Evolutionary conservation across 2,888 invertebrate genomes (phyloP).

Genomic region (Agriopis aurantiaria): DNA sequence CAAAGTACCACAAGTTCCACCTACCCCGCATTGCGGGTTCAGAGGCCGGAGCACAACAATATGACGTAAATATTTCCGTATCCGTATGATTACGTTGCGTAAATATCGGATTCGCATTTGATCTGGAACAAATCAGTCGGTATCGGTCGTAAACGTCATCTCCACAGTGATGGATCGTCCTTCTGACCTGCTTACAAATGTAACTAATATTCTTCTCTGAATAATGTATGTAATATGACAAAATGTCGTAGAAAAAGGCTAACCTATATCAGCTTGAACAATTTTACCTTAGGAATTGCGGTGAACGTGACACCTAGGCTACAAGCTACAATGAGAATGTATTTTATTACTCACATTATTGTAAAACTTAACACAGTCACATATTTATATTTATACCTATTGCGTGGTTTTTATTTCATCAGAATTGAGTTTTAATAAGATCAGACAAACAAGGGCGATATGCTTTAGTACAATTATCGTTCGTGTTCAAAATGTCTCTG

Average conservation of each 20-base stretch:
- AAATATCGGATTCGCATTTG: conserved; percentile 71
- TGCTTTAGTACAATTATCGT: too few relatives aligned
- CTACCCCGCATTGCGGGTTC: conserved; percentile 32
- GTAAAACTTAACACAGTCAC: too few relatives aligned
- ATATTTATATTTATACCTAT: not conserved
- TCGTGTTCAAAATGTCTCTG: too few relatives aligned
- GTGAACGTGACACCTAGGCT: conserved; percentile 10
- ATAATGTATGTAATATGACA: conserved; percentile 44
- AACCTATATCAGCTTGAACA: conserved; percentile 20
- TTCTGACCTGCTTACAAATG: conserved; percentile 69
- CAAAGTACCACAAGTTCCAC: conserved; percentile 1
- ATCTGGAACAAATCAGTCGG: conserved; percentile 73
- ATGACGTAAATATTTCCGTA: conserved; percentile 52
- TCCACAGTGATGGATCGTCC: conserved; percentile 69
- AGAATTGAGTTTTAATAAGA: not conserved
- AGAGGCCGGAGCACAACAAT: conserved; percentile 40
- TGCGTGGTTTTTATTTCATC: not conserved
- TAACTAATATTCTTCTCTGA: conserved; percentile 51
- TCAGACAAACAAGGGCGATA: too few relatives aligned
- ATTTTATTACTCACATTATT: not conserved
- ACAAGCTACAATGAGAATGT: conserved; percentile 5
- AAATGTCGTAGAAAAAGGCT: conserved; percentile 44
- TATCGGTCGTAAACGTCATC: conserved; percentile 71
- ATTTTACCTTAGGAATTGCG: conserved; percentile 16
- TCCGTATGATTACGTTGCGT: conserved; percentile 60